Percentiles rank a stretch among this genome's conserved stretches.
Evolutionary conservation across 2,888 invertebrate species (phyloP).

Genomic region (Pterostichus madidus): DNA sequence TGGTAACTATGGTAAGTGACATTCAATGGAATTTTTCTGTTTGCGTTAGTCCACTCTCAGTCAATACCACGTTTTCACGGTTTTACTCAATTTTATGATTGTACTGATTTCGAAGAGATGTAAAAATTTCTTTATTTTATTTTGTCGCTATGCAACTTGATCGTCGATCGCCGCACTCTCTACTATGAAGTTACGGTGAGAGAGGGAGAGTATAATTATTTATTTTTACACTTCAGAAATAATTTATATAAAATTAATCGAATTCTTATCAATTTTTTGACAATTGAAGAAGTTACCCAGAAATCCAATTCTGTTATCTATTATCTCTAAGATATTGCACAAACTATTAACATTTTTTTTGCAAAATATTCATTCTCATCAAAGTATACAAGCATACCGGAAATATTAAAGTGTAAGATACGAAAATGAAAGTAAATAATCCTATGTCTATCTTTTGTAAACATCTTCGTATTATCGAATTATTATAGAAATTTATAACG

Average conservation of each 20-base stretch:
- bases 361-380: slow-evolving; percentile 10
- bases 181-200: no score
- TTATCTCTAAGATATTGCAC: neutral
- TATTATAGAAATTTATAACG: neutral
- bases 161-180: no score
- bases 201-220: no score
- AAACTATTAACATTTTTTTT: slow-evolving; percentile 9
- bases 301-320: slow-evolving; percentile 18
- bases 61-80: no score
- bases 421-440: neutral
- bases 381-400: slow-evolving; percentile 27
- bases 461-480: slow-evolving; percentile 16
- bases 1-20: no score
- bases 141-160: no score
- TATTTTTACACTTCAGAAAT: no score
- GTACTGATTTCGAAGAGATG: no score
- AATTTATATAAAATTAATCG: neutral
- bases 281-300: slow-evolving; percentile 4
- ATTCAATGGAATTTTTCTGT: no score
- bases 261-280: neutral
- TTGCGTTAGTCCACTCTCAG: no score
- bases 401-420: slow-evolving; percentile 24
- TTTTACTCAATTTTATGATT: no score
- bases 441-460: neutral
- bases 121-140: no score